Evolutionary conservation across 1,140 invertebrate species (phyloP).

Genomic region (Magallana gigas): DNA sequence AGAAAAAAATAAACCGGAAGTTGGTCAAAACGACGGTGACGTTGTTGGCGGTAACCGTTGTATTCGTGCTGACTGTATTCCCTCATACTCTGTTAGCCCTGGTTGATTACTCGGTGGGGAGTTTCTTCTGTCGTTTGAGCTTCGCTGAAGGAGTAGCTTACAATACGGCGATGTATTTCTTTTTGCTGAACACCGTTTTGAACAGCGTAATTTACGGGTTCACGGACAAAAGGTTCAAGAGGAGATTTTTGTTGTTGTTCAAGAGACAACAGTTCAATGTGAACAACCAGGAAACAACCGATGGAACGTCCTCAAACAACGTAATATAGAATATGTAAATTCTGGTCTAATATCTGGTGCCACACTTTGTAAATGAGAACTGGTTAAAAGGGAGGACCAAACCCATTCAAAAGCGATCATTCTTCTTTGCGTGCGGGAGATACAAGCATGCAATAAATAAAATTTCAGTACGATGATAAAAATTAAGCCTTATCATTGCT

Average conservation of each 20-base stretch:
- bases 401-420: no score
- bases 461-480: no score
- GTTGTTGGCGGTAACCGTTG: conserved; percentile 1
- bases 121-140: conserved; percentile 25
- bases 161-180: conserved; percentile 6
- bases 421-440: no score
- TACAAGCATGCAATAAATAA: no score
- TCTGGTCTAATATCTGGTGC: no score
- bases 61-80: conserved; percentile 3
- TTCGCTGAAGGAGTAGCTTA: background rate
- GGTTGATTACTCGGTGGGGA: background rate
- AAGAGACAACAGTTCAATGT: conserved; percentile 14
- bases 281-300: background rate
- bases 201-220: conserved; percentile 31
- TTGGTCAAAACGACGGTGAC: conserved; percentile 18
- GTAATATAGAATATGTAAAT: background rate
- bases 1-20: background rate
- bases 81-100: conserved; percentile 23
- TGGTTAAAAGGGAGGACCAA: no score
- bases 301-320: background rate
- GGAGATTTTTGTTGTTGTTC: background rate
- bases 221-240: conserved; percentile 23
- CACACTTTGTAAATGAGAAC: no score
- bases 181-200: conserved; percentile 30
- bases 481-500: no score